Conservation (phyloP, 2,888 invertebrate genomes). For the Hetaerina titia region DNA sequence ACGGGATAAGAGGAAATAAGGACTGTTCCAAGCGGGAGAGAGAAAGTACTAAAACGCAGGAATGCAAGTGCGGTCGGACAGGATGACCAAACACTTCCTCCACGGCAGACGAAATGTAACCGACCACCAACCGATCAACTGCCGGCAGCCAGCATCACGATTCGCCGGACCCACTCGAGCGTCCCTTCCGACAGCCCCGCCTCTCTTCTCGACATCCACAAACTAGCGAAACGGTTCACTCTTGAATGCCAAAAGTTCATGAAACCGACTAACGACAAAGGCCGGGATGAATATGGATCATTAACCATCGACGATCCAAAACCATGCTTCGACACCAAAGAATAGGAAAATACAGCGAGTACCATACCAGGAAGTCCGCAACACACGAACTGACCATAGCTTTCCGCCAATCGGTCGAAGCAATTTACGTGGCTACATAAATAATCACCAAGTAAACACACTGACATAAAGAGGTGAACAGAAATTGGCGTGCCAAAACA, state of each 20-base stretch:
- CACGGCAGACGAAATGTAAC: neutral
- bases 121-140: neutral
- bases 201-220: neutral
- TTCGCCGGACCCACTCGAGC: neutral
- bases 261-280: neutral
- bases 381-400: no score
- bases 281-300: no score
- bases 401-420: no score
- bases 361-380: no score
- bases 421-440: no score
- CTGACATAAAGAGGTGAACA: no score
- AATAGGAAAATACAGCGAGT: no score
- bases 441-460: no score
- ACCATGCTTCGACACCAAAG: no score
- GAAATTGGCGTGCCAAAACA: no score
- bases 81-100: conserved; percentile 11
- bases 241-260: neutral
- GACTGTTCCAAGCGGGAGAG: neutral
- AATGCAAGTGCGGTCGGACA: neutral
- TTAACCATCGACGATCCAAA: no score
- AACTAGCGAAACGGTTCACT: neutral
- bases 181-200: conserved; percentile 4
- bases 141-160: conserved; percentile 15
- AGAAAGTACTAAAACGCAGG: neutral
- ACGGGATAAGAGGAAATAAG: neutral